phyloP scores from a whole-genome alignment of 2,888 invertebrate species.

The Drosophila infuscata region DNA sequence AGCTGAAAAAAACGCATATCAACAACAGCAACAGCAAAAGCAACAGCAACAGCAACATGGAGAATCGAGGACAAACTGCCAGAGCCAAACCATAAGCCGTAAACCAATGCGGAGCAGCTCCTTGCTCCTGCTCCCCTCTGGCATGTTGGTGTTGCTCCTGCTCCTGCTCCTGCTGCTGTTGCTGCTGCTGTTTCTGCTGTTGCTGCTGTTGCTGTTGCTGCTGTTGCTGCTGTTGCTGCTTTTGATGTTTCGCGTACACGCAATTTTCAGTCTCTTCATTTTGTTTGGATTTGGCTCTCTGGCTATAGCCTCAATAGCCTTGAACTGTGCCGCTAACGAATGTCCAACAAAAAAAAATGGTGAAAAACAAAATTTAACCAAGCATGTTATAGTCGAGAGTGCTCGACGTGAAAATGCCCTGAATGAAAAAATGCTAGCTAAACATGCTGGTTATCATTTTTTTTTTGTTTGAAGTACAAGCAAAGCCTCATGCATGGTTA shows the following conservation, averaged over 20 bases:
- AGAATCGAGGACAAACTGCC: neutral
- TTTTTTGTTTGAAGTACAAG: neutral
- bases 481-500: neutral
- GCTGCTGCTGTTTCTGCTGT: too few species aligned
- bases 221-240: neutral
- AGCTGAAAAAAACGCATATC: neutral
- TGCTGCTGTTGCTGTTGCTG: too few species aligned
- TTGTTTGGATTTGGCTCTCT: slow-evolving; percentile 16
- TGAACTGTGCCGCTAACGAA: slow-evolving; percentile 46
- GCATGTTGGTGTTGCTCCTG: neutral
- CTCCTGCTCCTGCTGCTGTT: neutral
- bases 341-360: slow-evolving; percentile 4
- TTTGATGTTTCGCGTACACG: slow-evolving; percentile 35
- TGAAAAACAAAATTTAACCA: neutral
- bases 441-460: neutral
- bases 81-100: slow-evolving; percentile 9
- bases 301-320: slow-evolving; percentile 25
- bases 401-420: slow-evolving; percentile 5
- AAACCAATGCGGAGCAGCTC: slow-evolving; percentile 10
- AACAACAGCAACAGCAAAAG: neutral
- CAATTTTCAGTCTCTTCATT: slow-evolving; percentile 37
- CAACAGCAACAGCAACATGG: neutral
- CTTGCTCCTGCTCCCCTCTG: neutral
- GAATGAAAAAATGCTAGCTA: neutral
- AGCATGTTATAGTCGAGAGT: neutral